A percentile compares a stretch with the other conserved stretches of the same genome.
Evolutionary conservation across 2,113 vertebrate species (phyloP).

Genomic region (Lophura nycthemera): DNA sequence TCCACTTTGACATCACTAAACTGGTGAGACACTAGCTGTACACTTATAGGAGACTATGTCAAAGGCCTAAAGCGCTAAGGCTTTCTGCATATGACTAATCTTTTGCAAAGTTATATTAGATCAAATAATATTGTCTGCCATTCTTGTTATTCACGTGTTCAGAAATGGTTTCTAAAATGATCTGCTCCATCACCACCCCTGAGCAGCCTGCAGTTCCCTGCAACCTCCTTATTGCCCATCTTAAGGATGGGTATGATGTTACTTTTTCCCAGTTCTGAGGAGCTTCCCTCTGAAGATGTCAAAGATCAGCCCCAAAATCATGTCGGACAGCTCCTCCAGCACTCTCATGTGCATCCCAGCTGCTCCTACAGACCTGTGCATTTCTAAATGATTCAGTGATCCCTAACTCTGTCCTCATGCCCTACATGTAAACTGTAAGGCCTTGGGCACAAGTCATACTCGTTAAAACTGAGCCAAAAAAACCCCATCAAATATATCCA

Average conservation of each 20-base stretch:
- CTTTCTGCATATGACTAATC: background rate
- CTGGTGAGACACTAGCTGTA: no score
- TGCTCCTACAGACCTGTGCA: background rate
- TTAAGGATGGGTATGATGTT: background rate
- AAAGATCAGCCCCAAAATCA: background rate
- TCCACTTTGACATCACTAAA: no score
- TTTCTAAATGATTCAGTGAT: background rate
- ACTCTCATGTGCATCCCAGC: background rate
- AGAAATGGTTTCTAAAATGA: background rate
- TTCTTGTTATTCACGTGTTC: background rate
- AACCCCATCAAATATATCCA: background rate
- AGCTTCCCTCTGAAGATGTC: background rate
- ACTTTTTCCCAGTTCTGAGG: background rate
- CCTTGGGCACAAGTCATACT: background rate
- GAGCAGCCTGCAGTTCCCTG: background rate
- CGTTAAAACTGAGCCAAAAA: background rate
- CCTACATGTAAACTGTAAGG: background rate
- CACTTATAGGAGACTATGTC: background rate
- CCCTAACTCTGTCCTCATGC: background rate
- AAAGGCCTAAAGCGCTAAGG: background rate
- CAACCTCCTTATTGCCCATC: background rate
- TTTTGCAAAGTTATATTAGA: background rate
- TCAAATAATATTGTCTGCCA: background rate
- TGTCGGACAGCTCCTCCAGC: background rate
- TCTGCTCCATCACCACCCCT: background rate